phyloP scores from a whole-genome alignment of 2,797 vertebrate genomes.

The Perodicticus potto region DNA sequence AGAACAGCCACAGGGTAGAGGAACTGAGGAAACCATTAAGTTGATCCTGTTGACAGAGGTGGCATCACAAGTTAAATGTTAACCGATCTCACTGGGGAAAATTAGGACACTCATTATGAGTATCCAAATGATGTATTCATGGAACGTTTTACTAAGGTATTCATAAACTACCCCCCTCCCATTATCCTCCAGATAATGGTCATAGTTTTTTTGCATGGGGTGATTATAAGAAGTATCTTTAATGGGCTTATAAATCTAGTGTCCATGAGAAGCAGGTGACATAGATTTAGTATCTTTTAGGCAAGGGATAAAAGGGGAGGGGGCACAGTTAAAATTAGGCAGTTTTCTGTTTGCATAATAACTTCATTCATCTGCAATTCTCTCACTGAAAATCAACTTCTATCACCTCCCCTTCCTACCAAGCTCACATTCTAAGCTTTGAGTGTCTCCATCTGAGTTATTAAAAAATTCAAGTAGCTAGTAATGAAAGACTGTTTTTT shows the following conservation, averaged over 20 bases:
- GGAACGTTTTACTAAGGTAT: conserved; percentile 25
- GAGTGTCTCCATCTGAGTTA: background rate
- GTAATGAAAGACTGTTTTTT: conserved; percentile 25
- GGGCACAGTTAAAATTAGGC: conserved; percentile 32
- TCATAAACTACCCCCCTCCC: conserved; percentile 20
- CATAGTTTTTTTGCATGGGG: background rate
- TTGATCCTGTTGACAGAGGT: background rate
- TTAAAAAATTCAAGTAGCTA: conserved; percentile 27
- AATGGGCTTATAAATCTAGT: conserved; percentile 61
- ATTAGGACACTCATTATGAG: background rate
- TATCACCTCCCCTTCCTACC: background rate
- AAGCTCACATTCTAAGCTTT: background rate
- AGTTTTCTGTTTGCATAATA: conserved; percentile 52
- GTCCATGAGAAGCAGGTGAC: conserved; percentile 44
- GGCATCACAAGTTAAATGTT: background rate
- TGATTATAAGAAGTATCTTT: conserved; percentile 72
- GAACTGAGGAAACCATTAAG: background rate
- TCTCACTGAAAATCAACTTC: conserved; percentile 25
- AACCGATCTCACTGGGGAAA: conserved; percentile 26
- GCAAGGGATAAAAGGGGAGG: conserved; percentile 45
- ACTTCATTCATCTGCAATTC: conserved; percentile 34
- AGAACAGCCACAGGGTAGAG: background rate
- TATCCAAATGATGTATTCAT: background rate
- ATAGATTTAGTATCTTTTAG: conserved; percentile 67
- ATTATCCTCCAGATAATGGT: conserved; percentile 8